These are phyloP conservation scores for Oreochromis mossambicus DNA, from an alignment of 2,797 vertebrate genomes.

Conservation along the genomic window DNA sequence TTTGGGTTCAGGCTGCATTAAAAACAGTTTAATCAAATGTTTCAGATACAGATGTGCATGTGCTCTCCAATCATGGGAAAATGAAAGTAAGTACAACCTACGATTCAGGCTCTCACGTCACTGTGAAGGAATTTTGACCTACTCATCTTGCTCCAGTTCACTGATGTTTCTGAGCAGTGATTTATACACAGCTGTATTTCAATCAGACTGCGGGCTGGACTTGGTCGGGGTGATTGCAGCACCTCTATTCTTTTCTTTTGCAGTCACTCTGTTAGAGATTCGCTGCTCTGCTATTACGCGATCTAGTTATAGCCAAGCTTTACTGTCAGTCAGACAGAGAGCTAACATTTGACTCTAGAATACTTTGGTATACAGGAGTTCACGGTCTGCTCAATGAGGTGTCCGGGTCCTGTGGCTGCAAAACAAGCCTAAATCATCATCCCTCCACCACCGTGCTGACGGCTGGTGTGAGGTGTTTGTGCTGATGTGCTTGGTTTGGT, in stretches of 20 bases:
- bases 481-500: not conserved
- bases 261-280: not conserved
- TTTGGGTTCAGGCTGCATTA: not conserved
- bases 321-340: not conserved
- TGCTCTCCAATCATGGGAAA: not conserved
- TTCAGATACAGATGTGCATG: not conserved
- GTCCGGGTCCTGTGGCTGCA: not conserved
- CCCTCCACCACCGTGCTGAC: not conserved
- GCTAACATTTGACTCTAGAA: not conserved
- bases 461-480: not conserved
- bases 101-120: rapidly evolving
- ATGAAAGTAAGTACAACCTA: not conserved
- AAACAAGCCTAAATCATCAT: not conserved
- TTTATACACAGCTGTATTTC: not conserved
- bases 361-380: not conserved
- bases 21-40: not conserved
- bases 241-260: rapidly evolving
- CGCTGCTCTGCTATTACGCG: rapidly evolving
- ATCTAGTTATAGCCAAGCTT: not conserved
- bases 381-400: not conserved
- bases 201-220: rapidly evolving
- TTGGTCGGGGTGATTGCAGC: not conserved
- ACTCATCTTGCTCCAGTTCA: not conserved
- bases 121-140: not conserved
- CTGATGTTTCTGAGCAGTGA: rapidly evolving